Evolutionary conservation across 2,113 vertebrate genomes (phyloP), one percentile per base, ranked within the genome.

Genomic region (Danionella cerebrum): DNA sequence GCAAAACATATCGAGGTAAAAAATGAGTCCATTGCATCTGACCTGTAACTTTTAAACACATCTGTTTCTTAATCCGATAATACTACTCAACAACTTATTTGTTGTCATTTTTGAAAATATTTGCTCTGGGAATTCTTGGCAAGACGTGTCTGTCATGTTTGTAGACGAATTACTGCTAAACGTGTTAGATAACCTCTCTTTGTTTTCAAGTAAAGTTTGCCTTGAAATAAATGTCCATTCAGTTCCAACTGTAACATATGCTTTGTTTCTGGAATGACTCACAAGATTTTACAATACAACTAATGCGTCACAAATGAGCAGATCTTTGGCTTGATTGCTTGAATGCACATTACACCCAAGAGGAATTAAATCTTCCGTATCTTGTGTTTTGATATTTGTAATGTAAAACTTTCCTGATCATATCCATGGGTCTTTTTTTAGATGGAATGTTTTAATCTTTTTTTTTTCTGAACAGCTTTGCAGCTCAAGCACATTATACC

Each of bases 61-160:
- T n/a, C n/a, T n/a, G n/a, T n/a, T n/a, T n/a, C n/a, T n/a, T n/a
- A n/a, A n/a, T n/a, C n/a, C n/a, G n/a, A n/a, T n/a, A n/a, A n/a
- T n/a, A n/a, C 59, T 70, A 65, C 78, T 60, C 69, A 75, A 78
- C 79, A 60, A 69, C 47, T 72, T 54, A 55, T 31, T 50, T 44
- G n/a, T 71, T 52, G 51, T 50, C 52, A 58, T 64, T 8, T n/a
- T 41, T 64, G 36, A 68, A 78, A 76, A 39, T 67, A 73, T 63
- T 53, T 63, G 71, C 73, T 57, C 57, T 66, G 31, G 45, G 60
- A 63, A 64, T 67, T 59, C 50, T 78, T 81, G 74, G 78, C 76
- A 70, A 19, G 25, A 27, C 36, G 73, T 69, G 75, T 76, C 27
- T 12, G 50, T 2, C 10, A 18, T 18, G 18, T 77, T 74, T 55